These are phyloP conservation scores for Chirona hameri DNA, from an alignment of 2,888 invertebrate species.

Conservation along the genomic window DNA sequence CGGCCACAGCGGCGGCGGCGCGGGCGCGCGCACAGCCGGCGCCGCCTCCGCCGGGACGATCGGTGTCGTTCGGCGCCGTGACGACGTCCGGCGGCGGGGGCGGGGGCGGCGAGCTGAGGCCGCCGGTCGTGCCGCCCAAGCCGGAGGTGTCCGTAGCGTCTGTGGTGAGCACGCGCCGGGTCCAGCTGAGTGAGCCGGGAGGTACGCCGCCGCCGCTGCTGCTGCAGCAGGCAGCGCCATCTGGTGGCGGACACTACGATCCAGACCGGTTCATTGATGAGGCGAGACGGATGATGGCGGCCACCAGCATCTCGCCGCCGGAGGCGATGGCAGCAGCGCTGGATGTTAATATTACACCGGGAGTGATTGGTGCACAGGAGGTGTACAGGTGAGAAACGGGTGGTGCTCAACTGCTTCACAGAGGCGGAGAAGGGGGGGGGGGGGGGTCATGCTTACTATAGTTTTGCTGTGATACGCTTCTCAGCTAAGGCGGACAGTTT, in stretches of 20 bases:
- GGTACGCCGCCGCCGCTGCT: not conserved
- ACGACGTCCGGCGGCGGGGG: too few relatives aligned
- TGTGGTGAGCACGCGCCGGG: not conserved
- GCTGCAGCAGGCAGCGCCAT: not conserved
- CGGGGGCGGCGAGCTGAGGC: slow-evolving; percentile 5
- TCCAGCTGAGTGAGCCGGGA: slow-evolving; percentile 13
- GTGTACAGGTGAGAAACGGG: slow-evolving; percentile 81
- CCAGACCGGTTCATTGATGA: slow-evolving; percentile 63
- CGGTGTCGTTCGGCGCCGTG: slow-evolving; percentile 8
- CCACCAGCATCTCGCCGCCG: not conserved
- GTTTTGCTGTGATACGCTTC: too few relatives aligned
- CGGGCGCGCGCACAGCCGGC: not conserved
- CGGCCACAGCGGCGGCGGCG: not conserved
- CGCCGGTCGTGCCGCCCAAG: slow-evolving; percentile 8
- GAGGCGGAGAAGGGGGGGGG: slow-evolving; percentile 29
- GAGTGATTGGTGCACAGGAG: slow-evolving; percentile 97
- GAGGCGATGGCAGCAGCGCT: slow-evolving; percentile 22
- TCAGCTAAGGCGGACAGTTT: too few relatives aligned
- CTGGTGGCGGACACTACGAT: not conserved
- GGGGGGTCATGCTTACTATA: too few relatives aligned
- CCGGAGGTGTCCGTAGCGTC: slow-evolving; percentile 28
- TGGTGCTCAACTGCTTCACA: too few relatives aligned
- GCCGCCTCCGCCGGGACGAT: slow-evolving; percentile 23
- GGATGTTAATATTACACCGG: slow-evolving; percentile 69
- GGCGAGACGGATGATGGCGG: slow-evolving; percentile 65